Evolutionary conservation across 2,888 invertebrate species (phyloP).

Genomic region (Drosophila borborema): DNA sequence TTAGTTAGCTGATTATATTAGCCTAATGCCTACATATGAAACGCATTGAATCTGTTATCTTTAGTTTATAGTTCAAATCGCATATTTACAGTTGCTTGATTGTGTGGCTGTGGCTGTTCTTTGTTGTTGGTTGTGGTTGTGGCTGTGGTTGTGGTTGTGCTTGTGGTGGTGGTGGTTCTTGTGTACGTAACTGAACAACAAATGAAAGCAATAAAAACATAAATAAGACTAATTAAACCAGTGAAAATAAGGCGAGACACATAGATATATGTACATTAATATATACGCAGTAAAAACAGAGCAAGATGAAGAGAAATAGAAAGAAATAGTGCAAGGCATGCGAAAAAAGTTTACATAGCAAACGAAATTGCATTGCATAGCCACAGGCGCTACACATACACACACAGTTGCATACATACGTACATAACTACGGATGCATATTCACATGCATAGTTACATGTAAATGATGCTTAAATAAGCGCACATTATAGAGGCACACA

Average conservation of each 20-base stretch:
- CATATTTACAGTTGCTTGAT: conserved; percentile 66
- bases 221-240: conserved; percentile 71
- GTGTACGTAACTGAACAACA: conserved; percentile 71
- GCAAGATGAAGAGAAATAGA: conserved; percentile 11
- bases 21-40: conserved; percentile 48
- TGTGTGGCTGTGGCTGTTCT: conserved; percentile 18
- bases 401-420: conserved; percentile 3
- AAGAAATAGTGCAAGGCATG: conserved; percentile 44
- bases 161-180: conserved; percentile 31
- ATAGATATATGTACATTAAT: background rate
- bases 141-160: conserved; percentile 21
- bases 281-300: background rate
- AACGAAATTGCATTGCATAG: conserved; percentile 43
- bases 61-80: conserved; percentile 40
- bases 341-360: conserved; percentile 41
- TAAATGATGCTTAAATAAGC: conserved; percentile 56
- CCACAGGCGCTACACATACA: conserved; percentile 22
- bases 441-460: conserved; percentile 28
- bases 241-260: conserved; percentile 42
- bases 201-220: conserved; percentile 70
- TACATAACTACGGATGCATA: conserved; percentile 10
- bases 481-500: conserved; percentile 37
- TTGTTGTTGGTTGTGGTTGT: conserved; percentile 39
- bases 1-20: conserved; percentile 23
- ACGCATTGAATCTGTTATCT: conserved; percentile 24